These are phyloP conservation scores for Rousettus madagascariensis DNA, from an alignment of 2,797 vertebrate genomes.

Conservation along the genomic window DNA sequence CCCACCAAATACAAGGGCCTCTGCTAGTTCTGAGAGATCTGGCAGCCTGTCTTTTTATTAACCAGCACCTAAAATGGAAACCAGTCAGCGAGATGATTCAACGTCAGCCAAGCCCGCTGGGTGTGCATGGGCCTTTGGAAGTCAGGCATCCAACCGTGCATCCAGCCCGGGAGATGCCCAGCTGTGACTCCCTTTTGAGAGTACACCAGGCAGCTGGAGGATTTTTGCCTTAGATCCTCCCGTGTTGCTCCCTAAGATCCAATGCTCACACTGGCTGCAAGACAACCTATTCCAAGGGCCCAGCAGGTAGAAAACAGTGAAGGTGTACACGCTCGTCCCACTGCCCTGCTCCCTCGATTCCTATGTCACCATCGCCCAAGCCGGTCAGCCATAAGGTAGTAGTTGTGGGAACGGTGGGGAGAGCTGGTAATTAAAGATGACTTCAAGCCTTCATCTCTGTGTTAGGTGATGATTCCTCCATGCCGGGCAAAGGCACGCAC, in stretches of 20 bases:
- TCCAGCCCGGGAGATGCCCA: not conserved
- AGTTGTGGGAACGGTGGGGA: rapidly evolving
- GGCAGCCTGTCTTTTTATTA: not conserved
- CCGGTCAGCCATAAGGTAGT: no score
- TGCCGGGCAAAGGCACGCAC: not conserved
- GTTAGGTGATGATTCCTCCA: not conserved
- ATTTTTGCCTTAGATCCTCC: not conserved
- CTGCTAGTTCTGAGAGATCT: not conserved
- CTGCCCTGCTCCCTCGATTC: rapidly evolving
- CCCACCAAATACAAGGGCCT: conserved; percentile 48
- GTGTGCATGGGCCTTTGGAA: not conserved
- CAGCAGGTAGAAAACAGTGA: rapidly evolving
- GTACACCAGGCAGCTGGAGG: not conserved
- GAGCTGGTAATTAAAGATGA: not conserved
- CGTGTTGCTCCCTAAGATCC: not conserved
- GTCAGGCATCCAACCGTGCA: not conserved
- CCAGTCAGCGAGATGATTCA: not conserved
- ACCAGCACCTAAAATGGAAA: not conserved
- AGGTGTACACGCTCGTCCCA: not conserved
- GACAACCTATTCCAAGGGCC: not conserved
- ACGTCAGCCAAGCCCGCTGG: not conserved
- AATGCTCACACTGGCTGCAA: rapidly evolving
- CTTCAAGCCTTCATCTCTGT: not conserved
- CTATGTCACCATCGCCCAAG: not conserved
- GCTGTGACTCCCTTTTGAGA: not conserved